These are phyloP conservation scores for Benthosema pterotum DNA, from an alignment of 2,797 vertebrate genomes.

Conservation along the genomic window DNA sequence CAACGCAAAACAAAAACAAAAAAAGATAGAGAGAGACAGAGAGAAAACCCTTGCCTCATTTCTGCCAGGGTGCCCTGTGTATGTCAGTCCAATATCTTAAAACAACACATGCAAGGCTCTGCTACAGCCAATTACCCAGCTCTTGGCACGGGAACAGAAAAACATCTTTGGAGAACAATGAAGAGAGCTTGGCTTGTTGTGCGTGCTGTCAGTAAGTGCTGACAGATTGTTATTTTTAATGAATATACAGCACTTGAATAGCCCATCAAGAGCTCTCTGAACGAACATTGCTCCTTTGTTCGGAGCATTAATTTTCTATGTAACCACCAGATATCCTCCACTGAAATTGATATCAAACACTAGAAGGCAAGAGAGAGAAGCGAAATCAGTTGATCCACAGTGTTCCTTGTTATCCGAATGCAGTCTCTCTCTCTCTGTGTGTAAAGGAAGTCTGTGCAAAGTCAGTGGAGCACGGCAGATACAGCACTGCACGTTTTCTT, in stretches of 20 bases:
- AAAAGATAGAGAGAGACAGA: too few species aligned
- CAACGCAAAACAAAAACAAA: not conserved
- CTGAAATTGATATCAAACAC: constrained; percentile 61
- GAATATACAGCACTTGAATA: constrained; percentile 83
- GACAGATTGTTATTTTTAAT: constrained; percentile 87
- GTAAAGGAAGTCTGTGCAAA: constrained; percentile 20
- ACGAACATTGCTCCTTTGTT: constrained; percentile 78
- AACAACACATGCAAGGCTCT: constrained; percentile 82
- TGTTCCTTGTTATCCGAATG: constrained; percentile 32
- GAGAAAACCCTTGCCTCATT: constrained; percentile 74
- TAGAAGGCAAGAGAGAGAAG: constrained; percentile 46
- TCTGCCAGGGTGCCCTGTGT: constrained; percentile 78
- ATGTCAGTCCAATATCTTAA: constrained; percentile 85
- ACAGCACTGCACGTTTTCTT: constrained; percentile 19
- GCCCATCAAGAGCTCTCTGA: constrained; percentile 83
- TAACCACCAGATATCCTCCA: constrained; percentile 70
- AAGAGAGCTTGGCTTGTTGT: constrained; percentile 79
- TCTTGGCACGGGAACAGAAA: constrained; percentile 80
- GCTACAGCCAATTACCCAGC: constrained; percentile 84
- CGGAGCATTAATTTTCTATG: constrained; percentile 76
- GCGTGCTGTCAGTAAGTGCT: constrained; percentile 81
- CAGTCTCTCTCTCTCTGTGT: constrained; percentile 28
- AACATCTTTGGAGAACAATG: constrained; percentile 82
- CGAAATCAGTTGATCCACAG: constrained; percentile 51
- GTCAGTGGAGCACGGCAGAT: constrained; percentile 26